Conservation (phyloP, 2,113 vertebrate species). For the Laterallus jamaicensis region DNA sequence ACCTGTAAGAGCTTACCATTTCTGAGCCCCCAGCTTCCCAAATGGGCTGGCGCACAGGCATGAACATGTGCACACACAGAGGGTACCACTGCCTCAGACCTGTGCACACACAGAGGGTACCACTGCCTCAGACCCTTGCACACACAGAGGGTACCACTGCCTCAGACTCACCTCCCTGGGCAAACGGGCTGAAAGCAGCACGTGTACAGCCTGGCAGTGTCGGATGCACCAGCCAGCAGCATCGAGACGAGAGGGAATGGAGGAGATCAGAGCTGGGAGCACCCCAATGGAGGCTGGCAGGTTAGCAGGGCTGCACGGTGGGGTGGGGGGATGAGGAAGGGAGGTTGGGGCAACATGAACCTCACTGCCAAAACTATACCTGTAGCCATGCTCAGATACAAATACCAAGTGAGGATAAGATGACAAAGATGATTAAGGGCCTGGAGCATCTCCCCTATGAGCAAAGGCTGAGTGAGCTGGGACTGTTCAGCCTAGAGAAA, state of each 20-base stretch:
- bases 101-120: no score
- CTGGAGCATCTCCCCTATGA: no score
- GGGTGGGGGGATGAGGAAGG: no score
- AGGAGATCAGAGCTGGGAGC: not conserved
- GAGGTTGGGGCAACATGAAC: not conserved
- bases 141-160: not conserved
- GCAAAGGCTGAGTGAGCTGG: no score
- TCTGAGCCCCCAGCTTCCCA: not conserved
- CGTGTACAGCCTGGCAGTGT: not conserved
- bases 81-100: not conserved
- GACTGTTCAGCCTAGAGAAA: no score
- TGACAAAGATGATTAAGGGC: no score
- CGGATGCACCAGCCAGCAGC: not conserved
- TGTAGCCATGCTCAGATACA: not conserved
- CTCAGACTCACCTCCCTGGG: not conserved
- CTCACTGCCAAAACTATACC: not conserved
- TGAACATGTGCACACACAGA: accelerated
- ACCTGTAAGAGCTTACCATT: not conserved
- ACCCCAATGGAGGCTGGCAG: not conserved
- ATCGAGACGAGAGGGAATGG: not conserved
- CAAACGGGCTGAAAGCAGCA: not conserved
- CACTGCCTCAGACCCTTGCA: not conserved
- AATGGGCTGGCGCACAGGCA: not conserved
- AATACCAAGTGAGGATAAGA: not conserved
- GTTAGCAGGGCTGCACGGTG: not conserved